Evolutionary conservation across 2,113 vertebrate species (phyloP).

Genomic region (Nothocercus nigrocapillus): DNA sequence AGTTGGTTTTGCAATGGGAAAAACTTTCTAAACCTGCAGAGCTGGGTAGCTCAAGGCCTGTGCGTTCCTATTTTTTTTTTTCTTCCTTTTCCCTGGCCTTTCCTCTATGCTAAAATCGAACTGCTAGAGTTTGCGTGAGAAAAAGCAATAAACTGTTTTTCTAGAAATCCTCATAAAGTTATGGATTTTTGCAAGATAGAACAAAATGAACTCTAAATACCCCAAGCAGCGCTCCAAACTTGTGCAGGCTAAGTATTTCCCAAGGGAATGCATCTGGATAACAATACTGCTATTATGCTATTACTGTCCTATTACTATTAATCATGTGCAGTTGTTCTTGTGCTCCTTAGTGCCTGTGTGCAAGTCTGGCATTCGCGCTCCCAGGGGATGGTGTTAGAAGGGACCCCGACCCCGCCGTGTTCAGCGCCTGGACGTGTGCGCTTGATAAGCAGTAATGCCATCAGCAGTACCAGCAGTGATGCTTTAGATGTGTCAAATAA

Average conservation of each 20-base stretch:
- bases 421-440: accelerated
- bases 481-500: not conserved
- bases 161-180: not conserved
- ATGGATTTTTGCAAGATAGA: not conserved
- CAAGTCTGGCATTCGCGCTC: not conserved
- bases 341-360: not conserved
- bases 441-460: not conserved
- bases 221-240: not conserved
- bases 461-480: not conserved
- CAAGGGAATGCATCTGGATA: not conserved
- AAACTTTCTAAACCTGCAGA: not conserved
- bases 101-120: not conserved
- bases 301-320: not conserved
- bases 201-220: not conserved
- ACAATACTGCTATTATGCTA: not conserved
- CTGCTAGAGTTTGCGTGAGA: not conserved
- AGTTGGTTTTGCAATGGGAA: not conserved
- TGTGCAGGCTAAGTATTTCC: not conserved
- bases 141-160: not conserved
- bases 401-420: not conserved
- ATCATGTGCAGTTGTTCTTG: not conserved
- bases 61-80: not conserved
- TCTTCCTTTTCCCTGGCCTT: not conserved
- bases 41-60: no score
- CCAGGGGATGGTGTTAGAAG: no score